Evolutionary conservation across 2,113 vertebrate genomes (phyloP).

Genomic region (Lophius piscatorius): DNA sequence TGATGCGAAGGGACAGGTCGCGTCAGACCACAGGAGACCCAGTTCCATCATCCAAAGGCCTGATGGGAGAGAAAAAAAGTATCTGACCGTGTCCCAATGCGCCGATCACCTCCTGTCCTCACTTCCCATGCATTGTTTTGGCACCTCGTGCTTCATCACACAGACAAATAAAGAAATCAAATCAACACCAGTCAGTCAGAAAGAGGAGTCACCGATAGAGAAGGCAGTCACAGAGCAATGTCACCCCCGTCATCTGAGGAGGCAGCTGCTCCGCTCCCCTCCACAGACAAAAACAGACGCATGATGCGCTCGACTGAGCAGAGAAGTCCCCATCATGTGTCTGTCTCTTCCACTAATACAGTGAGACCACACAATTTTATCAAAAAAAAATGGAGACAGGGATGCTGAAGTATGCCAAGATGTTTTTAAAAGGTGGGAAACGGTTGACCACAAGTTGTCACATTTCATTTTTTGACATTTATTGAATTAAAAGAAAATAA

Average conservation of each 20-base stretch:
- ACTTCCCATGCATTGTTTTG: no score
- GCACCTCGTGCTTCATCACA: not conserved
- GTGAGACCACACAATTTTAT: conserved; percentile 20
- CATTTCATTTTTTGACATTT: no score
- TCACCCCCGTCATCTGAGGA: conserved; percentile 54
- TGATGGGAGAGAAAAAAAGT: conserved; percentile 35
- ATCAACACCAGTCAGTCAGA: conserved; percentile 37
- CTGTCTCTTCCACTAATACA: conserved; percentile 19
- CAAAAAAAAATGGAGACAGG: no score
- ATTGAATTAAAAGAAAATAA: no score
- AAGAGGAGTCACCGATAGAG: conserved; percentile 19
- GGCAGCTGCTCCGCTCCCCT: conserved; percentile 37
- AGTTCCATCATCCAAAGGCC: conserved; percentile 53
- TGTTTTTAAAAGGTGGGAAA: no score
- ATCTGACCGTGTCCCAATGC: not conserved
- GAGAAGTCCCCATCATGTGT: conserved; percentile 9
- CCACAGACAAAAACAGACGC: conserved; percentile 43
- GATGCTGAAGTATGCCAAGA: no score
- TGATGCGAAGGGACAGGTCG: conserved; percentile 69
- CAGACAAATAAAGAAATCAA: not conserved
- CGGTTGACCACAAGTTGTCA: no score
- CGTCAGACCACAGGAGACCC: conserved; percentile 63
- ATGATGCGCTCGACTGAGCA: conserved; percentile 37
- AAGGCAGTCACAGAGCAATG: conserved; percentile 53
- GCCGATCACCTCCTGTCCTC: not conserved